Evolutionary conservation across 2,113 vertebrate genomes (phyloP).

Genomic region (Apaloderma vittatum): DNA sequence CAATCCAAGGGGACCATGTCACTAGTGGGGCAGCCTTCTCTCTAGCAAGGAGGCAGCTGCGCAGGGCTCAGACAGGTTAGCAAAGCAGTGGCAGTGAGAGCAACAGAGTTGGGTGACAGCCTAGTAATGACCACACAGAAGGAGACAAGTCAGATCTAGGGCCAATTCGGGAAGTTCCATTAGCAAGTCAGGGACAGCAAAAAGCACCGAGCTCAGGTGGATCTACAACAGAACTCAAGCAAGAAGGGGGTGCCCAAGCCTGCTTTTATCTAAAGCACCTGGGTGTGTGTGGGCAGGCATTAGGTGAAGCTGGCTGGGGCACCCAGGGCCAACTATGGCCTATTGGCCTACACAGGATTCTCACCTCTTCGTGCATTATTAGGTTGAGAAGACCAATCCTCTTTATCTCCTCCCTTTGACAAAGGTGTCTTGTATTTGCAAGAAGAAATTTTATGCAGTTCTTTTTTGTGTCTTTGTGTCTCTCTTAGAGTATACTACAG

Average conservation of each 20-base stretch:
- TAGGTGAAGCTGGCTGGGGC: not conserved
- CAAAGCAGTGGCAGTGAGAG: not conserved
- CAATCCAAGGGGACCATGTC: rapidly evolving
- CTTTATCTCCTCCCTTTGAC: not conserved
- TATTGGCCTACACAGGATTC: not conserved
- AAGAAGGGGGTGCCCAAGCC: too few species aligned
- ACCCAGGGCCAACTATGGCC: not conserved
- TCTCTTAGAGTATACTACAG: not conserved
- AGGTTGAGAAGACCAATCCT: not conserved
- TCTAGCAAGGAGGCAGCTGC: not conserved
- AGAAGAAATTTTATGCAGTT: not conserved
- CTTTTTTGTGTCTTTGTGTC: not conserved
- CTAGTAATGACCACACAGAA: too few species aligned
- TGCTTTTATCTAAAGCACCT: too few species aligned
- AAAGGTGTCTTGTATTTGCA: not conserved
- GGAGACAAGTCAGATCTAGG: too few species aligned
- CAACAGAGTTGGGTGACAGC: not conserved
- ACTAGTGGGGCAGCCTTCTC: not conserved
- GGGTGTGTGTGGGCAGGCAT: too few species aligned
- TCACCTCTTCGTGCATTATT: not conserved
- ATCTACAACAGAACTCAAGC: too few species aligned
- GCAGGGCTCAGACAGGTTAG: too few species aligned
- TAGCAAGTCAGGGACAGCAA: too few species aligned
- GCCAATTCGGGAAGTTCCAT: too few species aligned
- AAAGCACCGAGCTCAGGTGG: too few species aligned